Evolutionary conservation across 1,140 invertebrate species (phyloP).

Genomic region (Caenorhabditis briggsae): DNA sequence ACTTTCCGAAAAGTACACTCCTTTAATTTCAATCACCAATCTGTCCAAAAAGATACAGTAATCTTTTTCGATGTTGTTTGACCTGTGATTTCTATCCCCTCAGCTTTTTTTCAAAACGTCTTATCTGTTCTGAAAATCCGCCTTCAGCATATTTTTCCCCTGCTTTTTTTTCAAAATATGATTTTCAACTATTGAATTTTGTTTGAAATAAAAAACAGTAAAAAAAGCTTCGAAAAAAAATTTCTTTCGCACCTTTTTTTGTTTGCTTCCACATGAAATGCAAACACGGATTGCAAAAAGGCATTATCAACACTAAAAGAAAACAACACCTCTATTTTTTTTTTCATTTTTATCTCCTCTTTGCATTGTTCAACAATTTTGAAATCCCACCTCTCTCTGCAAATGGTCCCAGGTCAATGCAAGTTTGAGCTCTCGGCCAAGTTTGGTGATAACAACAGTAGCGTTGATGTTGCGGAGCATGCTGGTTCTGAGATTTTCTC

Average conservation of each 20-base stretch:
- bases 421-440: conserved; percentile 79
- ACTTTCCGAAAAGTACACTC: too few species aligned
- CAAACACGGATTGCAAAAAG: conserved; percentile 43
- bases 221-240: not conserved
- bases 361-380: not conserved
- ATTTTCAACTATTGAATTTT: not conserved
- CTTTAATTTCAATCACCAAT: too few species aligned
- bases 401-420: conserved; percentile 84
- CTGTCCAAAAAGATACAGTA: too few species aligned
- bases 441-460: not conserved
- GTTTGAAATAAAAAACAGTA: not conserved
- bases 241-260: not conserved
- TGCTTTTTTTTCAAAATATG: not conserved
- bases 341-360: not conserved
- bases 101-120: too few species aligned
- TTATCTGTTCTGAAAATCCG: too few species aligned
- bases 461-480: conserved; percentile 11
- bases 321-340: conserved; percentile 48
- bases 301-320: conserved; percentile 64
- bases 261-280: conserved; percentile 8
- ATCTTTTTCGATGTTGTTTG: too few species aligned
- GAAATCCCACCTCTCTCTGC: conserved; percentile 82
- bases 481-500: conserved; percentile 68
- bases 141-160: not conserved
- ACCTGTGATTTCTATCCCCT: too few species aligned